Conservation (phyloP, 2,113 vertebrate genomes). For the Struthio camelus region DNA sequence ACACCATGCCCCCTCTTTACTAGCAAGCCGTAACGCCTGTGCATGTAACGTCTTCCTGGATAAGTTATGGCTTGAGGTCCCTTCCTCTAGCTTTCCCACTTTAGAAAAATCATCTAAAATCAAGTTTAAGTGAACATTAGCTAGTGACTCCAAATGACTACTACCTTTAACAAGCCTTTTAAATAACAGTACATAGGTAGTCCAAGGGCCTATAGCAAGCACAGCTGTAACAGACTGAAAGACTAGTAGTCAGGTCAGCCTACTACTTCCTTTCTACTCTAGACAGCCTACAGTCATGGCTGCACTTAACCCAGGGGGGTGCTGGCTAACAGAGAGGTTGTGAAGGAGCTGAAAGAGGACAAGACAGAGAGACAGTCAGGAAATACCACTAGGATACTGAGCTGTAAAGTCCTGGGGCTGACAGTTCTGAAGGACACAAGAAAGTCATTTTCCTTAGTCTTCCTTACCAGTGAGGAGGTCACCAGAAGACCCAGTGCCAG, state of each 20-base stretch:
- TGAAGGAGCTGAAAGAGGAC: background rate
- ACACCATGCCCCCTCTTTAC: background rate
- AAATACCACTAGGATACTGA: background rate
- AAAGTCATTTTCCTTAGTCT: background rate
- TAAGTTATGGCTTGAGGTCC: background rate
- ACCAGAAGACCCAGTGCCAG: background rate
- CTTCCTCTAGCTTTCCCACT: background rate
- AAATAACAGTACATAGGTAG: background rate
- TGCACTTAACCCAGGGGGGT: background rate
- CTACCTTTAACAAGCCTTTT: background rate
- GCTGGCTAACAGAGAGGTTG: background rate
- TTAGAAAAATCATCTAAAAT: background rate
- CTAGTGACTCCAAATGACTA: background rate
- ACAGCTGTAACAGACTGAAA: background rate
- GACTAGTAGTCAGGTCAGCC: background rate
- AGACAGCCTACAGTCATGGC: background rate
- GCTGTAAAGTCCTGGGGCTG: background rate
- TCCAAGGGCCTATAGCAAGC: background rate
- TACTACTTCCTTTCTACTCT: background rate
- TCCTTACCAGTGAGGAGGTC: background rate
- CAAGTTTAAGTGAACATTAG: background rate
- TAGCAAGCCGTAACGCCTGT: background rate
- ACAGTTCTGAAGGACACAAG: background rate
- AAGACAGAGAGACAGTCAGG: background rate
- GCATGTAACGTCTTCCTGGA: background rate